These are phyloP conservation scores for Globicephala melas DNA, from an alignment of 2,113 vertebrate species.

Conservation along the genomic window DNA sequence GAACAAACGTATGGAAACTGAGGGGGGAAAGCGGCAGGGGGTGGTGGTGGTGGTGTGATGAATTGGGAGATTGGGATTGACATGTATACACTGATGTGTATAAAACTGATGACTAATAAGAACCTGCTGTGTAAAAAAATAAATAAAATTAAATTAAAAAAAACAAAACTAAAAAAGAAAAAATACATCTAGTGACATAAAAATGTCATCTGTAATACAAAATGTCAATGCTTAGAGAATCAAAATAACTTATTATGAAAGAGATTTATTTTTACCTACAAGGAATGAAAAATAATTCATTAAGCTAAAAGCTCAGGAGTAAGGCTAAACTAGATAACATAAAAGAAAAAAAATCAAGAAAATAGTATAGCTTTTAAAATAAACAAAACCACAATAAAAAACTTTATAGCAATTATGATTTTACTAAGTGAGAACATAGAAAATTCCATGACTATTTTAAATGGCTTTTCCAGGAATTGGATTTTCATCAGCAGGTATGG, in stretches of 20 bases:
- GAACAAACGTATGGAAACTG: too few species aligned
- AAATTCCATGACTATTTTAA: not conserved
- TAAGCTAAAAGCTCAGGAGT: not conserved
- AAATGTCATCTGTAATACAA: not conserved
- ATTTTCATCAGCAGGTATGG: not conserved
- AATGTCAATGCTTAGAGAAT: not conserved
- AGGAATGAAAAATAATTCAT: constrained; percentile 22
- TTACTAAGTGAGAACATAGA: constrained; percentile 22
- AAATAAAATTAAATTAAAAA: too few species aligned
- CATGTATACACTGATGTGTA: too few species aligned
- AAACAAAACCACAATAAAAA: not conserved
- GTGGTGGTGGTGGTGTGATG: too few species aligned
- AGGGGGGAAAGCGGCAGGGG: too few species aligned
- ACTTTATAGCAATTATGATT: not conserved
- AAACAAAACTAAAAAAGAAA: not conserved
- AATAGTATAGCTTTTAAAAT: not conserved
- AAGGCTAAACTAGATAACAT: not conserved
- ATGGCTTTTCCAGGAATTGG: not conserved
- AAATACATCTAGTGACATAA: constrained; percentile 1
- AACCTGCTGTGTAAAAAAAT: too few species aligned
- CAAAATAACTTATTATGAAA: not conserved
- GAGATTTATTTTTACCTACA: constrained; percentile 15
- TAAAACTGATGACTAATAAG: too few species aligned
- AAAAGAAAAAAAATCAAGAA: not conserved
- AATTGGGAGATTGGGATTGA: too few species aligned